phyloP scores from a whole-genome alignment of 2,888 invertebrate genomes.

The Drosophila birchii region DNA sequence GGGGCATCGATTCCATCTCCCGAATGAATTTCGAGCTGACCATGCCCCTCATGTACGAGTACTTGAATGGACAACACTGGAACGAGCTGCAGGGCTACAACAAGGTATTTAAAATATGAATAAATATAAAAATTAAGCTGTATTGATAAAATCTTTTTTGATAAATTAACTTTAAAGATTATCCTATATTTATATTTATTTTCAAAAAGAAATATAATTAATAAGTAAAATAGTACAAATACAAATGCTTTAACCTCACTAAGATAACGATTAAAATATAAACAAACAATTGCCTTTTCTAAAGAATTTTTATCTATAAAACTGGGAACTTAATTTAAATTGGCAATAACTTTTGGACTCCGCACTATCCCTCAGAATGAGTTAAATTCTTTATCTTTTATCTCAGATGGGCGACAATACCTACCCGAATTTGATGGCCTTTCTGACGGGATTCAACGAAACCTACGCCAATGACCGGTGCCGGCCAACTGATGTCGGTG shows the following conservation, averaged over 20 bases:
- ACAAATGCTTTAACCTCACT: not conserved
- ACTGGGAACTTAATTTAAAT: not conserved
- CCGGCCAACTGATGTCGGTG: constrained; percentile 85
- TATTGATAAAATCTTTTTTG: not conserved
- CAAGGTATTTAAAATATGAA: constrained; percentile 83
- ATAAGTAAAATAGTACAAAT: too few relatives aligned
- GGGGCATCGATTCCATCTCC: constrained; percentile 94
- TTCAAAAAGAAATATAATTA: too few relatives aligned
- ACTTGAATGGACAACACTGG: constrained; percentile 88
- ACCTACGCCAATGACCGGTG: constrained; percentile 85
- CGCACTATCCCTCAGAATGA: not conserved
- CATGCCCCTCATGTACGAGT: constrained; percentile 89
- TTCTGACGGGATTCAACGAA: constrained; percentile 89
- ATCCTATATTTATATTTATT: too few relatives aligned
- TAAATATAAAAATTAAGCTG: not conserved
- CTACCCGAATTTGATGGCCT: constrained; percentile 94
- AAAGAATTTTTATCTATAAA: too few relatives aligned
- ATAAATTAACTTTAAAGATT: not conserved
- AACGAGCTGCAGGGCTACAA: constrained; percentile 90
- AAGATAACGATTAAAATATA: not conserved
- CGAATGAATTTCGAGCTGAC: constrained; percentile 90
- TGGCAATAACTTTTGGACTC: too few relatives aligned
- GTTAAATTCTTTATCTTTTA: not conserved
- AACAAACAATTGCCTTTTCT: not conserved
- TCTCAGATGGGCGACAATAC: constrained; percentile 93